Conservation (phyloP, 35 echinoderm and acorn worm genomes). For the Heliocidaris tuberculata region DNA sequence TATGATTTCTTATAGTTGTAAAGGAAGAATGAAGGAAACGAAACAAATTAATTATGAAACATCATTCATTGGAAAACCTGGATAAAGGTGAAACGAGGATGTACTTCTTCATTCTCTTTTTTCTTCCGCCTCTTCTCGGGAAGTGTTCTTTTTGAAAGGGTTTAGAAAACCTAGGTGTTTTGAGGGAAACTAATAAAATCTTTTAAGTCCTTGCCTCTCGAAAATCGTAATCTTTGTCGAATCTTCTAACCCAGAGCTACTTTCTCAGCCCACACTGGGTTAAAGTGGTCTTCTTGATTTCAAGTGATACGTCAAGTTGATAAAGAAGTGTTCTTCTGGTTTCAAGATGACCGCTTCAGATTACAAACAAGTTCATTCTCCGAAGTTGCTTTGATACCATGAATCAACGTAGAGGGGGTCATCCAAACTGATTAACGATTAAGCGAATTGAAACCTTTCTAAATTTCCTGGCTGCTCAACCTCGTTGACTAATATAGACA, state of each 20-base stretch:
- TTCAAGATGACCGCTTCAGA: slow-evolving; percentile 7
- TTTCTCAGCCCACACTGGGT: not conserved
- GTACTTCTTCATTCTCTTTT: too few species aligned
- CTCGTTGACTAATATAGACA: too few species aligned
- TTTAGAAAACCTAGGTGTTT: not conserved
- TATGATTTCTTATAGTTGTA: too few species aligned
- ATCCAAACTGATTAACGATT: not conserved
- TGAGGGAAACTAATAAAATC: not conserved
- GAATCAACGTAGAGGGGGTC: not conserved
- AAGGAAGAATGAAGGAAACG: too few species aligned
- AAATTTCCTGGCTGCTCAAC: not conserved
- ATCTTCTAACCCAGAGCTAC: not conserved
- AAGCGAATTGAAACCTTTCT: too few species aligned
- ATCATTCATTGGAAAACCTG: too few species aligned
- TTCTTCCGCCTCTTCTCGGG: too few species aligned
- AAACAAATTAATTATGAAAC: too few species aligned
- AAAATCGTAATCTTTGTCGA: not conserved
- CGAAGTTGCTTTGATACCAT: not conserved
- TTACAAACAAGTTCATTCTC: not conserved
- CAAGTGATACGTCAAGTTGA: slow-evolving; percentile 9
- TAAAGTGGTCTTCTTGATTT: not conserved
- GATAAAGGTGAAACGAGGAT: too few species aligned
- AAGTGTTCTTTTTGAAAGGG: not conserved
- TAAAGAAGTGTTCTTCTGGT: not conserved
- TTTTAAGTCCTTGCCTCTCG: not conserved